Conservation (phyloP, 2,113 vertebrate genomes). For the Callorhinus ursinus region DNA sequence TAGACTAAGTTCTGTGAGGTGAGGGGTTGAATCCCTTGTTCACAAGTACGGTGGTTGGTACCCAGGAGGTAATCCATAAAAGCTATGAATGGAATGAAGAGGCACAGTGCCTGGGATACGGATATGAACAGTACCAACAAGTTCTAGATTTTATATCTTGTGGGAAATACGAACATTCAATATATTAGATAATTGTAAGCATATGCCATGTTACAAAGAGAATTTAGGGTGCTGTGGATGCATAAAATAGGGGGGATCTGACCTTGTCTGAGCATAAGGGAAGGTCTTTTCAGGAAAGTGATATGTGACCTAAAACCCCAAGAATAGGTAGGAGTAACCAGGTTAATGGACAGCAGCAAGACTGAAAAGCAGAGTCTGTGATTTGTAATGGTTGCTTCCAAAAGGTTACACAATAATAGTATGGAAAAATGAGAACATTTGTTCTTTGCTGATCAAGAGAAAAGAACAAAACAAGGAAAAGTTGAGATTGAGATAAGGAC, state of each 20-base stretch:
- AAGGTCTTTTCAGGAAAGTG: background rate
- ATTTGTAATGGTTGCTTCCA: background rate
- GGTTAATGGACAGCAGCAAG: background rate
- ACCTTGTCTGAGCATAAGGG: background rate
- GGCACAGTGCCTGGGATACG: background rate
- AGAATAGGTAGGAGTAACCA: background rate
- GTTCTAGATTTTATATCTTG: background rate
- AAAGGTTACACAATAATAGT: background rate
- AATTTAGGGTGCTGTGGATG: background rate
- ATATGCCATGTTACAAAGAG: background rate
- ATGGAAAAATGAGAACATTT: background rate
- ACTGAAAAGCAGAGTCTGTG: background rate
- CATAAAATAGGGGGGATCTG: background rate
- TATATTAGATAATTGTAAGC: background rate
- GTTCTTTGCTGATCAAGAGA: background rate
- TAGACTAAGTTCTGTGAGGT: background rate
- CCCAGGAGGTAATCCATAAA: background rate
- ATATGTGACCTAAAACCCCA: background rate
- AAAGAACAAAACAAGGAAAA: slow-evolving; percentile 1
- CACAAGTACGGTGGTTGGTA: background rate
- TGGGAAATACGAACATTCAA: background rate
- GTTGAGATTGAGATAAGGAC: background rate
- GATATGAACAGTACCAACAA: background rate
- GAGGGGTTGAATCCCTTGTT: background rate
- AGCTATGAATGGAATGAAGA: background rate